Base-by-base conservation (phyloP, 2,888 invertebrate genomes). In the Rhamnusium bicolor region DNA sequence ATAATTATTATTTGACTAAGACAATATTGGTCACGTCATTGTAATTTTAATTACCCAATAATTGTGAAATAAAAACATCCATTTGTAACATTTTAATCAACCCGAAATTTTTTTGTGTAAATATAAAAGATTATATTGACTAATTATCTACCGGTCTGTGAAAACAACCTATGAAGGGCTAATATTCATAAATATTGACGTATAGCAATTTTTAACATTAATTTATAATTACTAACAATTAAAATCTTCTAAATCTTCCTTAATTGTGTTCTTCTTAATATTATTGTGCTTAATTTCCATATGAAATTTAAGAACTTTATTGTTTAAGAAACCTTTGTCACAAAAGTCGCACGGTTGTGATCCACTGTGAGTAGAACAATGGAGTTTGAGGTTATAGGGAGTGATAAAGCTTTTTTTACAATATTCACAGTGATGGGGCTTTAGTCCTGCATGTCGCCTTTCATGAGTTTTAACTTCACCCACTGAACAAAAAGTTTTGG, bases 351-450 rank as follows among this genome's bases (percentile, higher is more conserved):
- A 81, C 6, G 60, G 32, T 32, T 58, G 66, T 2, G 70, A 46
- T n/a, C 79, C 81, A n/a, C 70, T 29, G 65, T 80, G 80, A 5
- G 79, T 73, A 54, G 74, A 68, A 46, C 75, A 46, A 53, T 81
- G 81, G 1, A 76, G 58, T 67, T 77, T 75, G 14, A 74, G 65
- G 49, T 78, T 79, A 62, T 75, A 76, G 7, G 49, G 47, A 7
- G 78, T 68, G 8, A 72, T 75, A 47, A 77, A 81, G 7, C 66
- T 67, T 54, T 75, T 72, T 6, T 61, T 53, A 46, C 81, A 81
- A 51, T 76, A 77, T 8, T 69, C 65, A 54, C 81, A 81, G 2
- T 66, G 47, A 49, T 69, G 71, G 0, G 80, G 80, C 14, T 66
- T 75, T 5, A 73, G 65, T 3, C 79, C 80, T 0, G 76, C 74